Percentiles rank a stretch among this genome's conserved stretches.
Conservation (phyloP, 2,113 vertebrate species). For the Cyanistes caeruleus region DNA sequence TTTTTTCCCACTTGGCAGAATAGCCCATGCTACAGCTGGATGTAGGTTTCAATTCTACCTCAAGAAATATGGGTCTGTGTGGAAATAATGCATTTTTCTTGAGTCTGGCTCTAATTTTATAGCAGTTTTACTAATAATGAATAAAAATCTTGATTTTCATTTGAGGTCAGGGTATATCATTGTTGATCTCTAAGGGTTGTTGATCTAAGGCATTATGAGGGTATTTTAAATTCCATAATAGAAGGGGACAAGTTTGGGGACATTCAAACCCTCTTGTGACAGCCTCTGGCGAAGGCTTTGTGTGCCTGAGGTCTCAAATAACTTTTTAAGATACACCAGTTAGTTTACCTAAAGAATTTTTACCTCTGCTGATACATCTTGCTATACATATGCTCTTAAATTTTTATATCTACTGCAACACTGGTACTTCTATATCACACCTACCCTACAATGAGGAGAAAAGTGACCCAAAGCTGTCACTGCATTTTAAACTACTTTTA, state of each 20-base stretch:
- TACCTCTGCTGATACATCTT: neutral
- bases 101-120: neutral
- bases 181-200: neutral
- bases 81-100: neutral
- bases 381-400: neutral
- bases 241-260: neutral
- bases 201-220: neutral
- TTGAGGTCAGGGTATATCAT: neutral
- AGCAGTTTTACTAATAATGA: neutral
- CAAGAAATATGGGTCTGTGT: neutral
- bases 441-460: neutral
- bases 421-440: neutral
- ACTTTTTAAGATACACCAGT: neutral
- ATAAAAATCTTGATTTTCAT: neutral
- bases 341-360: neutral
- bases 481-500: neutral
- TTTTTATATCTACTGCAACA: neutral
- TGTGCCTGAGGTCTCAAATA: neutral
- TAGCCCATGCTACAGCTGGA: neutral
- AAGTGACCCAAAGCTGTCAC: neutral
- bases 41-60: neutral
- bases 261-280: neutral
- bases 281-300: neutral
- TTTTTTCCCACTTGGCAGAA: neutral
- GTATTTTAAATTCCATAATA: neutral